phyloP scores from a whole-genome alignment of 2,113 vertebrate genomes.

The Centropus bengalensis region DNA sequence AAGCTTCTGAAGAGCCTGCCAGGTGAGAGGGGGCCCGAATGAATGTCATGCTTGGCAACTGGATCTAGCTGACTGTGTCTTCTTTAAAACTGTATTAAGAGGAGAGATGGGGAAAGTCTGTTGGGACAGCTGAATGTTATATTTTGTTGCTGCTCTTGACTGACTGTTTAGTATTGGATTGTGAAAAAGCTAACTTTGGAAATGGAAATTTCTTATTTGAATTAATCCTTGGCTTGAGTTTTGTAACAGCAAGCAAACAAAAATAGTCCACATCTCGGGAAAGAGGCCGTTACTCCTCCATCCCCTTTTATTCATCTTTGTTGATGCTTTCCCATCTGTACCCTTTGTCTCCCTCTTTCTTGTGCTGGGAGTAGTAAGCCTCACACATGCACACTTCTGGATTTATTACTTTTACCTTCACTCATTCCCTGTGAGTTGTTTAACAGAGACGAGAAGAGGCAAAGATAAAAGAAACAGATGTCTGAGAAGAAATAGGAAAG shows the following conservation, averaged over 20 bases:
- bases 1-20: constrained; percentile 94
- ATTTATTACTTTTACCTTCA: background rate
- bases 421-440: background rate
- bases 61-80: background rate
- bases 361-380: background rate
- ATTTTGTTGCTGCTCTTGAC: background rate
- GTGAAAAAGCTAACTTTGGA: background rate
- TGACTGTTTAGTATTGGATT: background rate
- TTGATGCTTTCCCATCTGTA: background rate
- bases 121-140: background rate
- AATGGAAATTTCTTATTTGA: background rate
- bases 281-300: background rate
- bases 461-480: background rate
- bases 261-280: background rate
- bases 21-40: constrained; percentile 72
- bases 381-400: background rate
- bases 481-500: background rate
- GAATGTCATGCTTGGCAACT: background rate
- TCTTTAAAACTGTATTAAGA: background rate
- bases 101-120: background rate
- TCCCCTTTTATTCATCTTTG: background rate
- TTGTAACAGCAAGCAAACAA: background rate
- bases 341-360: background rate
- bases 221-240: background rate
- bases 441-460: background rate